Conservation (phyloP, 2,888 invertebrate species). For the Heliconius cydno region DNA sequence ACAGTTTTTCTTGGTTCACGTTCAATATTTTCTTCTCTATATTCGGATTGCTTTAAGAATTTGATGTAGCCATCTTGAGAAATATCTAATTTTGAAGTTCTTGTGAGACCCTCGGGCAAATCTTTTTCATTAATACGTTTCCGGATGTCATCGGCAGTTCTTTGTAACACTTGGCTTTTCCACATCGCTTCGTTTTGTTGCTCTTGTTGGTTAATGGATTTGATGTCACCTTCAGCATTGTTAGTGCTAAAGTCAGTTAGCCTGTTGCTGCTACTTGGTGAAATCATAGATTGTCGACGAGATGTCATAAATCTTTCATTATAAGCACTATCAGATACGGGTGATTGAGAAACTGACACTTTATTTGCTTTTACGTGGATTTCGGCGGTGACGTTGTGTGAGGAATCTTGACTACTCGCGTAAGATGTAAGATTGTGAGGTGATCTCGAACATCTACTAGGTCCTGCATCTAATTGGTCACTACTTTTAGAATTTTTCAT, state of each 20-base stretch:
- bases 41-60: slow-evolving; percentile 69
- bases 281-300: slow-evolving; percentile 69
- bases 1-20: slow-evolving; percentile 82
- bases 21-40: slow-evolving; percentile 58
- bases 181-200: slow-evolving; percentile 62
- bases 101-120: slow-evolving; percentile 65
- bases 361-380: slow-evolving; percentile 76
- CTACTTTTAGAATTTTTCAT: slow-evolving; percentile 74
- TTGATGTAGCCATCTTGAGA: slow-evolving; percentile 80
- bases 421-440: slow-evolving; percentile 55
- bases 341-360: slow-evolving; percentile 72
- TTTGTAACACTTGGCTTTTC: slow-evolving; percentile 79
- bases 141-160: slow-evolving; percentile 76
- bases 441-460: slow-evolving; percentile 64
- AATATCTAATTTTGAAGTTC: slow-evolving; percentile 72
- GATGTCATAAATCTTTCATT: slow-evolving; percentile 66
- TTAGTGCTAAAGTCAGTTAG: slow-evolving; percentile 58
- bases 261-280: slow-evolving; percentile 61
- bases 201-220: slow-evolving; percentile 52
- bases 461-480: slow-evolving; percentile 73
- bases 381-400: slow-evolving; percentile 76
- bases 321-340: slow-evolving; percentile 64
- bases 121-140: slow-evolving; percentile 74
- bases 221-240: slow-evolving; percentile 60
- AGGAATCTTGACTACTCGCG: slow-evolving; percentile 55